Conservation (phyloP, 35 echinoderm and acorn worm genomes). For the Lytechinus pictus region DNA sequence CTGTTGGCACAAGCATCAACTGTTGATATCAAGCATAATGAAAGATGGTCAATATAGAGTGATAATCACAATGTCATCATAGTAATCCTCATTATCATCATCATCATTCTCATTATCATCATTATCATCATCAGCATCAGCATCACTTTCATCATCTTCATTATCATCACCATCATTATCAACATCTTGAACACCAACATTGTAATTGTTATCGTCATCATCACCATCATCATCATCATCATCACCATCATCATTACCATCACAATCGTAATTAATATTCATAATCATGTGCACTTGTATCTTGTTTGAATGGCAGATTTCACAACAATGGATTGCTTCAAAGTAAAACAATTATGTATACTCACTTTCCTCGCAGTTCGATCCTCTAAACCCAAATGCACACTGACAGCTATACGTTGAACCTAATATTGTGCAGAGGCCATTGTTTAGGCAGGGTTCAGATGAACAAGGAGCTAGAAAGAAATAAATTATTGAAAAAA, state of each 20-base stretch:
- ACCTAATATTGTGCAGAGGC: background rate
- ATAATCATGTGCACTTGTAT: too few relatives aligned
- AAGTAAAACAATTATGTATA: background rate
- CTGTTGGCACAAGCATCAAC: background rate
- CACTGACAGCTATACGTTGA: background rate
- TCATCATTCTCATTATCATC: background rate
- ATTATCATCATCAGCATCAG: constrained; percentile 22
- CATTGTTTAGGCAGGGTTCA: background rate
- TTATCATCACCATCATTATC: background rate
- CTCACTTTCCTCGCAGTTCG: background rate
- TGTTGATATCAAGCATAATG: background rate
- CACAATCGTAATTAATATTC: too few relatives aligned
- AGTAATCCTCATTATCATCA: background rate
- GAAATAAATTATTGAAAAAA: background rate
- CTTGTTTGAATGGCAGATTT: too few relatives aligned
- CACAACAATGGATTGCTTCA: background rate
- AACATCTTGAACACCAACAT: background rate
- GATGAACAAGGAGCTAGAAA: background rate
- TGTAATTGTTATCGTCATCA: background rate
- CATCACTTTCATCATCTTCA: background rate
- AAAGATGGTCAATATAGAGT: background rate
- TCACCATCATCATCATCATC: background rate
- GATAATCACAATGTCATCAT: background rate
- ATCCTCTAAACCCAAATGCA: background rate
- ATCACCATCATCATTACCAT: too few relatives aligned